Evolutionary conservation across 2,888 invertebrate genomes (phyloP), one percentile per base, ranked within the genome.

Genomic region (Opisthograptis luteolata): DNA sequence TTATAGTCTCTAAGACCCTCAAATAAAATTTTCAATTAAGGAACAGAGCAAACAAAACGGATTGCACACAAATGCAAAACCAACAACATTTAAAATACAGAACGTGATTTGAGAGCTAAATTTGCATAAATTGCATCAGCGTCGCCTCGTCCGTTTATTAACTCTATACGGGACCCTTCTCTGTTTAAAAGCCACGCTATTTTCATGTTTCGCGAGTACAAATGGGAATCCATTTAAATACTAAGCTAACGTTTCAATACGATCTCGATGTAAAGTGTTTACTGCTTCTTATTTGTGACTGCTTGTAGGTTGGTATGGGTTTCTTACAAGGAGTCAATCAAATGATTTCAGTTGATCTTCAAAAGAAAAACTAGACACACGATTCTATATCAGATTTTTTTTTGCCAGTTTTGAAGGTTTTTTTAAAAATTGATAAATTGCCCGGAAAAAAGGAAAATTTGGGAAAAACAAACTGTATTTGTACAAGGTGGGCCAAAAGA

Each of bases 171-270:
- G 64, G 67, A 66, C 79, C 84, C 87, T 84, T 82, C 81, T 78
- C 80, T 72, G 77, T 81, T 84, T 79, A 81, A 88, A 82, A 84
- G 90, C 91, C 91, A 91, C 91, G 91, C 91, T 87, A 90, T 91
- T 91, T 91, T 87, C 91, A 87, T 91, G 91, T 91, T 87, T 81
- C 81, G 79, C 74, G 76, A 80, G 78, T 87, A 90, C 90, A 91
- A 91, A 91, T 91, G 90, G 87, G 84, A 85, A 84, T 84, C 86
- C 88, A 91, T 91, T 90, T 91, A 88, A 91, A 91, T 89, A 87
- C 89, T 84, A 79, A 81, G 82, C 83, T 83, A 79, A 84, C 87
- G 76, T 87, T 90, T 90, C 87, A 89, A 88, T 89, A 81, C 80
- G 71, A 72, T 73, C 75, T 64, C 49, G 64, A 76, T 78, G 77